A percentile compares a stretch with the other conserved stretches of the same genome.
Evolutionary conservation across 1,140 invertebrate species (phyloP).

Genomic region (Drosophila repletoides): DNA sequence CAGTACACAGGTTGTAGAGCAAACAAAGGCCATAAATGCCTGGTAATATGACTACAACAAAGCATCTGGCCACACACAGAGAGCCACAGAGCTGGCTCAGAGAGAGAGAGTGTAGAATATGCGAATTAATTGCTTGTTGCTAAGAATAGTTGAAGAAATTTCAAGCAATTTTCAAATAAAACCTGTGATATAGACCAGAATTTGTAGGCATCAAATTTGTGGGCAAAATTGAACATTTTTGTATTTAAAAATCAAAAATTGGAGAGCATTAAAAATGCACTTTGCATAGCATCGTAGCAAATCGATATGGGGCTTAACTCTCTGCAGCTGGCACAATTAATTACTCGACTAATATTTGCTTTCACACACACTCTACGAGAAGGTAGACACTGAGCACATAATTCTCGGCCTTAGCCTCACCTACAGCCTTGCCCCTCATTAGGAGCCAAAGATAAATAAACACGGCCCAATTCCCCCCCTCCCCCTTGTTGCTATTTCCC

Average conservation of each 20-base stretch:
- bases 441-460: slow-evolving; percentile 37
- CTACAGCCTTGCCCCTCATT: slow-evolving; percentile 34
- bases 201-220: too few species aligned
- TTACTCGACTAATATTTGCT: slow-evolving; percentile 59
- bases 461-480: not conserved
- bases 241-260: not conserved
- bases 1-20: not conserved
- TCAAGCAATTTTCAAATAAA: too few species aligned
- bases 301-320: not conserved
- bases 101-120: too few species aligned
- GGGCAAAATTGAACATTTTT: not conserved
- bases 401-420: too few species aligned
- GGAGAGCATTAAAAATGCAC: slow-evolving; percentile 11
- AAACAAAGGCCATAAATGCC: not conserved
- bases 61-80: too few species aligned
- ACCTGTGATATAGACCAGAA: not conserved
- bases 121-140: too few species aligned
- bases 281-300: slow-evolving; percentile 10
- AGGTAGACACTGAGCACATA: slow-evolving; percentile 26
- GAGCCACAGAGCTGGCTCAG: too few species aligned
- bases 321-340: slow-evolving; percentile 28
- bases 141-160: too few species aligned
- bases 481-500: too few species aligned
- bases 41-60: slow-evolving; percentile 10
- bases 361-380: slow-evolving; percentile 1